These are phyloP conservation scores for Dicaeum eximium DNA, from an alignment of 2,113 vertebrate species.

Conservation along the genomic window DNA sequence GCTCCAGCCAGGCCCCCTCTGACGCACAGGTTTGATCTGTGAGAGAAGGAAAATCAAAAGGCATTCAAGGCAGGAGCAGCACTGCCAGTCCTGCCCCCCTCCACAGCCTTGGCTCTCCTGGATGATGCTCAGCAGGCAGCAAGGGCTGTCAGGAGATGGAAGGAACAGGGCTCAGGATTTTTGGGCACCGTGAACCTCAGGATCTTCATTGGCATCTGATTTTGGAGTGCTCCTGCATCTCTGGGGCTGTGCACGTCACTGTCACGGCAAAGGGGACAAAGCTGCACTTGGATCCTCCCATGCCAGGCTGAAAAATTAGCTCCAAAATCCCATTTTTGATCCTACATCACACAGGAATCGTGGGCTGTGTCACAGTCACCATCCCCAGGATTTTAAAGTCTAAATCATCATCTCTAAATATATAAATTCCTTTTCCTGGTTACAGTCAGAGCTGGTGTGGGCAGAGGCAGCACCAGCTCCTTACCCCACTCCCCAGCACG, in stretches of 20 bases:
- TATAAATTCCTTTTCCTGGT: neutral
- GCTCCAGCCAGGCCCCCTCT: neutral
- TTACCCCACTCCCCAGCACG: neutral
- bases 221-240: neutral
- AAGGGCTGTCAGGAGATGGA: fast-evolving
- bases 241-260: neutral
- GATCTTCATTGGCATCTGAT: neutral
- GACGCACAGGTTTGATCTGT: neutral
- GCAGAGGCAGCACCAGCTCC: neutral
- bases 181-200: neutral
- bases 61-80: neutral
- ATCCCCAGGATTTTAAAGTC: neutral
- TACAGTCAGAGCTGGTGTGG: neutral
- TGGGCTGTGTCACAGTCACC: neutral
- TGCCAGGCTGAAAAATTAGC: neutral
- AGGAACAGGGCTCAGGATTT: neutral
- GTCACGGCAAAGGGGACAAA: neutral
- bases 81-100: neutral
- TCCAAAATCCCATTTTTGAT: neutral
- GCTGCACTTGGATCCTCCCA: neutral
- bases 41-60: neutral
- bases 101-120: too few relatives aligned
- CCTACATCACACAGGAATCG: neutral
- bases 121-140: neutral
- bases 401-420: conserved; percentile 5